Conservation (phyloP, 2,113 vertebrate species). For the Chionodraco myersi region DNA sequence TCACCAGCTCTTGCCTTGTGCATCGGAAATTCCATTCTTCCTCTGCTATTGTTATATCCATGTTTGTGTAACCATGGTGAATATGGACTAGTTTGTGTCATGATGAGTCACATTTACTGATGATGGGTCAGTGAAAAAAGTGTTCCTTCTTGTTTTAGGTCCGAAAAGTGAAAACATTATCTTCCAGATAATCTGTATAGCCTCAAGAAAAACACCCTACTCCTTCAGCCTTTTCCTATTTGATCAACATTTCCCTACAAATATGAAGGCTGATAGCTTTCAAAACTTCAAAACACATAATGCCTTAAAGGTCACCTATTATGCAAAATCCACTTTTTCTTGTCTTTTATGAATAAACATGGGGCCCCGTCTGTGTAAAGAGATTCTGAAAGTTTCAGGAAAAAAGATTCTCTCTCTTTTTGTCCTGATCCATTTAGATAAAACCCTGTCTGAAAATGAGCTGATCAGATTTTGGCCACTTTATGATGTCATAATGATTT, state of each 20-base stretch:
- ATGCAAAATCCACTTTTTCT: neutral
- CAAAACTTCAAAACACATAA: neutral
- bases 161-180: too few species aligned
- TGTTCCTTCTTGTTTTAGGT: too few species aligned
- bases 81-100: neutral
- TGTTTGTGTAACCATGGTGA: neutral
- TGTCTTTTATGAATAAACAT: neutral
- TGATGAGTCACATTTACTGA: neutral
- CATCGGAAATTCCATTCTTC: conserved; percentile 34
- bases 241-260: conserved; percentile 3
- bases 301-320: neutral
- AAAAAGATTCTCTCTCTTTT: too few species aligned
- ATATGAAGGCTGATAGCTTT: neutral
- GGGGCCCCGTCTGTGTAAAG: too few species aligned
- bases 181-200: neutral
- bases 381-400: too few species aligned
- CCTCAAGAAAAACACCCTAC: neutral
- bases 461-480: too few species aligned
- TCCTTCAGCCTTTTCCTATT: neutral
- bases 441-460: too few species aligned
- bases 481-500: too few species aligned
- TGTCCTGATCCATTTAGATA: too few species aligned
- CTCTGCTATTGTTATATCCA: conserved; percentile 16
- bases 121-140: neutral
- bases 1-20: conserved; percentile 6